Evolutionary conservation across 2,113 vertebrate genomes (phyloP).

Genomic region (Heterocephalus glaber): DNA sequence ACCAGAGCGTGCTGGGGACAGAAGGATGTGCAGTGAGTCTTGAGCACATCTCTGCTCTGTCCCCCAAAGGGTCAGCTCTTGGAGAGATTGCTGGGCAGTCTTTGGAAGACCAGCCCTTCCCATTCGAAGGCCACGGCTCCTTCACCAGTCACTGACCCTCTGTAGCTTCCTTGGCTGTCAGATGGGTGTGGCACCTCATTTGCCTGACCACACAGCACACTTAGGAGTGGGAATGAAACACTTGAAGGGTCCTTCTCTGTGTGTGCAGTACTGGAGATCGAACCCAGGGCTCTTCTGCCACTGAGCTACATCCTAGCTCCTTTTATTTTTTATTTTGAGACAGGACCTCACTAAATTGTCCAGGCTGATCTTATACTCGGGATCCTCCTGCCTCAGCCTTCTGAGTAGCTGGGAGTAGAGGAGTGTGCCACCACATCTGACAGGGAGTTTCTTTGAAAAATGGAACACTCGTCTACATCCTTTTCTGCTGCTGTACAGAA

Average conservation of each 20-base stretch:
- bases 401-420: background rate
- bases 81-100: background rate
- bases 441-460: background rate
- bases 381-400: background rate
- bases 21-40: rapidly evolving
- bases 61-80: background rate
- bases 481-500: background rate
- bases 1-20: rapidly evolving
- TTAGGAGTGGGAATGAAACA: background rate
- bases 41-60: background rate
- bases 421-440: background rate
- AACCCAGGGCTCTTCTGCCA: background rate
- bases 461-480: background rate
- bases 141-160: background rate
- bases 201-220: background rate
- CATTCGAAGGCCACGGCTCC: rapidly evolving
- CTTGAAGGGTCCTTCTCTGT: background rate
- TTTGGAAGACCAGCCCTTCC: background rate
- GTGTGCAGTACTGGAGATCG: background rate
- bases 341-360: background rate
- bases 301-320: background rate
- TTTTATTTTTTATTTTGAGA: background rate
- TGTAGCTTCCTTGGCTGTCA: rapidly evolving
- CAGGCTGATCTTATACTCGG: background rate
- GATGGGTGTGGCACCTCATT: background rate